Evolutionary conservation across 1,140 invertebrate species (phyloP), one percentile per base, ranked within the genome.

Genomic region (Diachasmimorpha longicaudata): DNA sequence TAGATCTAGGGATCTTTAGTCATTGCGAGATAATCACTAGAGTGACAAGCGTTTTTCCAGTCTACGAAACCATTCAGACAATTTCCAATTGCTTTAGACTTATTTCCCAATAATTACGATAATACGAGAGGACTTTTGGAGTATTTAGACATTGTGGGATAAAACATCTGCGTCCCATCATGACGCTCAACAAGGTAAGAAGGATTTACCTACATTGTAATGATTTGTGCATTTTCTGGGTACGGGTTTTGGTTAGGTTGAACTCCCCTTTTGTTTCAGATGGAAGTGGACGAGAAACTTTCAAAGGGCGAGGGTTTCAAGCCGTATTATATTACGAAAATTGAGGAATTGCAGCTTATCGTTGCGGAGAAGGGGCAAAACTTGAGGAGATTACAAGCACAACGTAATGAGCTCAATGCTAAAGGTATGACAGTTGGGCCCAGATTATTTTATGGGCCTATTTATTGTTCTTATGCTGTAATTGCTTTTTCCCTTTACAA

Each of bases 321-420:
- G 71, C 95, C 96, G 1, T 99, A 99, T 89, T 99, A 98, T 83
- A 95, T 97, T 79, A 96, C 96, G 42, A 99, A 99, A 91, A 99
- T 98, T 75, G 98, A 99, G 90, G 97, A 99, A 88, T 89, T 99
- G 4, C 96, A 98, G 86, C 90, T 99, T 36, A 94, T 96, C 82
- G 97, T 99, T 6, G 95, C 97, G 31, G 98, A 99, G 81, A 99
- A 99, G 86, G 96, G 96, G 82, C 98, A 99, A 90, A 99, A 99
- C 91, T 90, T 99, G 23, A 92, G 98, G 77, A 94, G 99, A 87
- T 90, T 99, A 66, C 98, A 99, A 91, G 99, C 99, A 16, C 98
- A 99, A 86, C 92, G 99, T 82, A 99, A 99, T 93, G 98, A 99
- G 90, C 93, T 99, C 0, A 99, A 99, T 91, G 97, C 98, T 8